Evolutionary conservation across 2,888 invertebrate species (phyloP), one percentile per base, ranked within the genome.

Genomic region (Calliphora vomitoria): DNA sequence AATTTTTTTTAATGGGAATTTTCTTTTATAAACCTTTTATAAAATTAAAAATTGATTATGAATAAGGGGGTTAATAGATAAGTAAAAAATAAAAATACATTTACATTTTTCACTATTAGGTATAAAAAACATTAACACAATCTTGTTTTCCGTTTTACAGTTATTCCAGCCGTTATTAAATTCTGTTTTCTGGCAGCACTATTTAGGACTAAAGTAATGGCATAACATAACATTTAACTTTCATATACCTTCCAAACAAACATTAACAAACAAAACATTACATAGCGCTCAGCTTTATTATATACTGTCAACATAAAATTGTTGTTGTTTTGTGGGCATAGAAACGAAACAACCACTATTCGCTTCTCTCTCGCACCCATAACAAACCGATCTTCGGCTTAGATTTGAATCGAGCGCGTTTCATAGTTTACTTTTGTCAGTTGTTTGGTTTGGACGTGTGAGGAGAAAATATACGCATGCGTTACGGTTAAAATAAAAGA

Each of bases 361-460:
- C 25, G 25, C n/a, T 10, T 84, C 87, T 68, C 87, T 75, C 25
- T 87, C 47, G 38, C 55, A 38, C 87, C 53, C 71, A 66, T 60
- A 55, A 35, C 20, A 82, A 86, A 80, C 83, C 25, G 55, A 87
- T 76, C 87, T 53, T 68, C 81, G 76, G 83, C 87, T 87, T 72
- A 75, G 62, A 78, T 87, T 81, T 87, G 72, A 87, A 84, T 81
- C 81, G 87, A 87, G 87, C 87, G 87, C 81, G 83, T 81, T 87
- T 83, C 86, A 78, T 84, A 87, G 87, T 87, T 87, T 87, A 76
- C 55, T 87, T 83, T 83, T 80, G 83, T 71, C 87, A 84, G 83
- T 87, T 76, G 80, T 60, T 81, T 84, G 81, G 66, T 81, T 81
- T 87, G 80, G 83, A 81, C 75, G 87, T 87, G 6, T 50, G 25